Conservation (phyloP, 1,140 invertebrate genomes). For the Tribolium castaneum region DNA sequence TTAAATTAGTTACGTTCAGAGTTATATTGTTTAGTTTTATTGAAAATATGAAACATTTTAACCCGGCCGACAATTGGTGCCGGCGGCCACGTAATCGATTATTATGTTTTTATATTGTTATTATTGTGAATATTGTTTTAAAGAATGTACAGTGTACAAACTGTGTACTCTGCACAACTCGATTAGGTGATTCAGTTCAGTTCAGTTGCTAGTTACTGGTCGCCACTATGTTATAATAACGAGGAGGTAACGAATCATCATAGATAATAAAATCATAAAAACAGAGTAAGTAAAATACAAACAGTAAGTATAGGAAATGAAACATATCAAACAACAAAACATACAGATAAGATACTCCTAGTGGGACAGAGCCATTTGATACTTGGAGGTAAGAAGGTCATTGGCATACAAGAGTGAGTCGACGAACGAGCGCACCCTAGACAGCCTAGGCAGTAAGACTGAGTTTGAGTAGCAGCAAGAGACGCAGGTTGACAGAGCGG, state of each 20-base stretch:
- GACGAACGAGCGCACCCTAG: conserved; percentile 53
- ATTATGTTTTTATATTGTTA: conserved; percentile 20
- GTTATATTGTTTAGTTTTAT: conserved; percentile 16
- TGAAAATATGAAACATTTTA: conserved; percentile 3
- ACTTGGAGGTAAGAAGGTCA: conserved; percentile 66
- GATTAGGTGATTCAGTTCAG: conserved; percentile 18
- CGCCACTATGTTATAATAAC: conserved; percentile 50
- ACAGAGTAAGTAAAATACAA: conserved; percentile 53
- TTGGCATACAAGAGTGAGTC: conserved; percentile 58
- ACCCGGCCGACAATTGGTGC: conserved; percentile 15
- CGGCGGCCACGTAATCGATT: neutral
- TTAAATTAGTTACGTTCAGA: conserved; percentile 13
- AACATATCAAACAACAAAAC: conserved; percentile 63
- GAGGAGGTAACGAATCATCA: conserved; percentile 63
- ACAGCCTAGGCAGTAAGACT: conserved; percentile 50
- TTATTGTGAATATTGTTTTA: conserved; percentile 9
- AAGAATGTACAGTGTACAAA: conserved; percentile 34
- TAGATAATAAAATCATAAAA: conserved; percentile 48
- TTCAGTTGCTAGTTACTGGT: conserved; percentile 45
- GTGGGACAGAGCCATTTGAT: conserved; percentile 66
- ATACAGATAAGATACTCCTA: conserved; percentile 63
- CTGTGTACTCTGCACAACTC: conserved; percentile 18
- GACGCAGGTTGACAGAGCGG: conserved; percentile 44
- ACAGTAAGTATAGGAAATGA: conserved; percentile 58
- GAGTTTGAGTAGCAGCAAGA: conserved; percentile 56